These are phyloP conservation scores for Saccostrea cuccullata DNA, from an alignment of 1,140 invertebrate genomes.

Conservation along the genomic window DNA sequence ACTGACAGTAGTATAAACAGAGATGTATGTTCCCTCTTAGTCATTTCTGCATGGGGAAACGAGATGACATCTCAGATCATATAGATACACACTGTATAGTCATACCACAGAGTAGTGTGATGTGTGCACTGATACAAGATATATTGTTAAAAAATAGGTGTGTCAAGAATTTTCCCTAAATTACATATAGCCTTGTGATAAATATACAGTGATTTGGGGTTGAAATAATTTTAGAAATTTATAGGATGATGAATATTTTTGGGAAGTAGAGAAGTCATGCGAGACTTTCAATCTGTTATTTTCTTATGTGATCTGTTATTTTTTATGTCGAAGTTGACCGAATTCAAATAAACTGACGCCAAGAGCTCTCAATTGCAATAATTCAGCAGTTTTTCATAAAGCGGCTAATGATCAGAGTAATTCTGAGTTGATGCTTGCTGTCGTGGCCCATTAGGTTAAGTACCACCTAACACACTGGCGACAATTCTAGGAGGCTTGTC, in stretches of 20 bases:
- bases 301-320: background rate
- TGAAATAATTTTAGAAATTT: slow-evolving; percentile 23
- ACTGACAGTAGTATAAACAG: background rate
- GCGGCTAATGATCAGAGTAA: slow-evolving; percentile 2
- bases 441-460: background rate
- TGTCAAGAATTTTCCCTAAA: background rate
- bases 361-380: slow-evolving; percentile 1
- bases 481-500: slow-evolving; percentile 24
- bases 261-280: background rate
- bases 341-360: slow-evolving; percentile 15
- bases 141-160: slow-evolving; percentile 7
- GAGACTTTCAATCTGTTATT: background rate
- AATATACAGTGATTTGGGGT: background rate
- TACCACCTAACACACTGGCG: background rate
- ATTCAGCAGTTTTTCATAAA: background rate
- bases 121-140: background rate
- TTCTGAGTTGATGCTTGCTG: background rate
- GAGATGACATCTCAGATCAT: slow-evolving; percentile 4
- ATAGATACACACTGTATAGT: background rate
- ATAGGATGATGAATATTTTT: slow-evolving; percentile 1
- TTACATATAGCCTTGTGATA: background rate
- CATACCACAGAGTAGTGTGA: background rate
- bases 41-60: background rate
- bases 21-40: slow-evolving; percentile 3
- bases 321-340: background rate